Evolutionary conservation across 2,113 vertebrate genomes (phyloP), one percentile per base, ranked within the genome.

Genomic region (Coracopsis vasa): DNA sequence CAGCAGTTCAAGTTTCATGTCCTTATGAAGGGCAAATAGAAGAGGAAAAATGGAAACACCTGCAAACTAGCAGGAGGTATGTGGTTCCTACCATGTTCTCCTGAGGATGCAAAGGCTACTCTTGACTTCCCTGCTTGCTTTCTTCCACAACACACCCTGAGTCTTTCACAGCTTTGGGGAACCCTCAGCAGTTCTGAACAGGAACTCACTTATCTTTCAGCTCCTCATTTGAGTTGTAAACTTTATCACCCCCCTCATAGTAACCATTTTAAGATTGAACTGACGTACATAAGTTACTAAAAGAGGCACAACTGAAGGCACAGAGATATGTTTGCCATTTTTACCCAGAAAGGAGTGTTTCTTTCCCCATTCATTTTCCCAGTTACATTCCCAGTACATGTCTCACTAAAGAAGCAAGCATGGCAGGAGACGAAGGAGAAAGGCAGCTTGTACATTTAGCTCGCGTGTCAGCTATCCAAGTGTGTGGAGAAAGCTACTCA

Each of bases 401-500:
- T 62, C 33, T 33, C 18, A 29, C 44, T 65, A 69, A 72, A 67
- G 48, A 72, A 70, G 20, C 12, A 69, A 72, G n/a, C 4, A 5
- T 24, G 27, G 13, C 16, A 24, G 28, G 16, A 82, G 48, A 47
- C 16, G 14, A 69, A 82, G 39, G 24, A 42, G 54, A 53, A 86
- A 70, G 39, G 13, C 19, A 72, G 5, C 17, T 28, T 23, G 2
- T 25, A 33, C 31, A 7, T 39, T 69, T 25, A 69, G 20, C 48
- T 42, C 13, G 2, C 9, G 7, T 37, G 41, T 89, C 39, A 75
- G 27, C 29, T 66, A 21, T 41, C 5, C 31, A 11, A 0, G 1
- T 25, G 27, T 9, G 18, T 4, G 45, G 56, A 94, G 56, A 62
- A 60, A 47, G 7, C 75, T 66, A 98, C 98, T 97, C 88, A 98